phyloP scores from a whole-genome alignment of 2,113 vertebrate species.

The Anolis carolinensis region DNA sequence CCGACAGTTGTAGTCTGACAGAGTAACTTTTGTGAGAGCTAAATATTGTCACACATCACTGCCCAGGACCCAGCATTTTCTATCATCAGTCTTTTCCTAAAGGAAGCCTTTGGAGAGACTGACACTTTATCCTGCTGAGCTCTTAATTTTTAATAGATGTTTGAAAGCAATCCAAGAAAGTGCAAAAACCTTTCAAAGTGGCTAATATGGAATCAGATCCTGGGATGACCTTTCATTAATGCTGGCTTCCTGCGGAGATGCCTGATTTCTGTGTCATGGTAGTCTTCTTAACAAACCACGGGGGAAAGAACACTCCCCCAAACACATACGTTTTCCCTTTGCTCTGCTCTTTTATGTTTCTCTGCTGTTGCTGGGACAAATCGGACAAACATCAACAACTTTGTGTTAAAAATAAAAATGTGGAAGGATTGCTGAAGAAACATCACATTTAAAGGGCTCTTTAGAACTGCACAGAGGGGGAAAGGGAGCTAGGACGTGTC shows the following conservation, averaged over 20 bases:
- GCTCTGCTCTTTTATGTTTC: background rate
- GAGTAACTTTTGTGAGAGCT: no score
- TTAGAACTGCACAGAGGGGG: background rate
- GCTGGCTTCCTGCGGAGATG: background rate
- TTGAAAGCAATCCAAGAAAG: slow-evolving; percentile 11
- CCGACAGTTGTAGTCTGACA: no score
- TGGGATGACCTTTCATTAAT: slow-evolving; percentile 2
- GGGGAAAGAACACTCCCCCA: background rate
- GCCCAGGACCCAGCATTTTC: background rate
- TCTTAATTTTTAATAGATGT: slow-evolving; percentile 21
- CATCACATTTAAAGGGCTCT: background rate
- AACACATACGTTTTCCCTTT: background rate
- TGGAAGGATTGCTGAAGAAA: background rate
- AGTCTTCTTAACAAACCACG: slow-evolving; percentile 11
- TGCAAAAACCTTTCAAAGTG: slow-evolving; percentile 16
- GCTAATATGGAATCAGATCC: background rate
- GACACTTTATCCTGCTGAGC: background rate
- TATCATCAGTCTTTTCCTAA: background rate
- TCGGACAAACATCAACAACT: background rate
- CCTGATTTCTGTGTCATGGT: background rate
- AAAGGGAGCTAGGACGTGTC: no score
- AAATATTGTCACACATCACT: background rate
- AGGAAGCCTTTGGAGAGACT: background rate
- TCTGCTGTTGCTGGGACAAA: background rate
- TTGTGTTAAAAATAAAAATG: background rate